Evolutionary conservation across 2,888 invertebrate species (phyloP).

Genomic region (Drosophila lutescens): DNA sequence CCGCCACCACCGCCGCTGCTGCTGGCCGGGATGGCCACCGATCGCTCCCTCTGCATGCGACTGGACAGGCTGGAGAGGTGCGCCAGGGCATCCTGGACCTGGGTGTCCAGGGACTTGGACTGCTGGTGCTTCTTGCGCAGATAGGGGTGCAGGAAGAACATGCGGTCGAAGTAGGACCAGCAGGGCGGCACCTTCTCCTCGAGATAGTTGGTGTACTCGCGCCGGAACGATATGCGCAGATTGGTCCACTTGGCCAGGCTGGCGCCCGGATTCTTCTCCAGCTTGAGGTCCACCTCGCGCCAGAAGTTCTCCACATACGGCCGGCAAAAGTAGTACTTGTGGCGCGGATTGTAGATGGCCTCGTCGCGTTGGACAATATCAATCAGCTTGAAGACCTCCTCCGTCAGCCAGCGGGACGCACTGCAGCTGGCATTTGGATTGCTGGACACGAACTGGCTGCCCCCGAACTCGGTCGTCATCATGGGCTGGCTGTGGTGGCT

Average conservation of each 20-base stretch:
- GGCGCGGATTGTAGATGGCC: slow-evolving; percentile 83
- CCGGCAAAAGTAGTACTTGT: slow-evolving; percentile 83
- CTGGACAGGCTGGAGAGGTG: slow-evolving; percentile 79
- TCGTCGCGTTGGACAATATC: slow-evolving; percentile 83
- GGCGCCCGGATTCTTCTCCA: slow-evolving; percentile 82
- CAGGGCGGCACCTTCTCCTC: slow-evolving; percentile 82
- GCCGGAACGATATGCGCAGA: slow-evolving; percentile 82
- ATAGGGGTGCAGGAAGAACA: slow-evolving; percentile 83
- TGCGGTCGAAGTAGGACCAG: slow-evolving; percentile 83
- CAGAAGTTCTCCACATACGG: slow-evolving; percentile 84
- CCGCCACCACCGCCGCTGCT: slow-evolving; percentile 27
- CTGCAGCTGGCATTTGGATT: slow-evolving; percentile 54
- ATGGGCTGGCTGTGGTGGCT: slow-evolving; percentile 3
- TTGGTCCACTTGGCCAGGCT: slow-evolving; percentile 84
- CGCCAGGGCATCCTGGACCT: slow-evolving; percentile 82
- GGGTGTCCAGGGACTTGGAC: slow-evolving; percentile 80
- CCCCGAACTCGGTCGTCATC: slow-evolving; percentile 64
- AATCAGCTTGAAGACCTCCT: slow-evolving; percentile 82
- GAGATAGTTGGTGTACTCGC: slow-evolving; percentile 82
- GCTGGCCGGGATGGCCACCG: slow-evolving; percentile 53
- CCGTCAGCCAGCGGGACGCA: slow-evolving; percentile 82
- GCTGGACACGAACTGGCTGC: slow-evolving; percentile 57
- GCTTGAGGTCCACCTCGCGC: slow-evolving; percentile 82
- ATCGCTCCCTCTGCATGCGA: slow-evolving; percentile 78
- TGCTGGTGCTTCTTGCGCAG: slow-evolving; percentile 82